Evolutionary conservation across 2,797 vertebrate species (phyloP), one percentile per base, ranked within the genome.

Genomic region (Sebastes taczanowskii): DNA sequence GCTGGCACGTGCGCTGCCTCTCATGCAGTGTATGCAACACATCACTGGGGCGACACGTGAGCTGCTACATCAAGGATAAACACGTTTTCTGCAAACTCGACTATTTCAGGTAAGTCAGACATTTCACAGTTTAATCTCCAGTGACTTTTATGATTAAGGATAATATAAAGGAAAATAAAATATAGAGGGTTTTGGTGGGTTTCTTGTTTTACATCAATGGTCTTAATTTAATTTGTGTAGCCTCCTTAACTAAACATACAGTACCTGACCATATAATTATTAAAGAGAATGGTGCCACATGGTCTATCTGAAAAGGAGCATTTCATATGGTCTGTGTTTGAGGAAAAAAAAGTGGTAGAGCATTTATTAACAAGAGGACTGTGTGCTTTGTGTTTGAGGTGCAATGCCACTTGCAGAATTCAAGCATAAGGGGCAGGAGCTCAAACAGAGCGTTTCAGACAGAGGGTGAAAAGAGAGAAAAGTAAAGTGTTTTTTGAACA

Each of bases 71-170:
- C 88, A 99, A 99, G 94, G 98, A 99, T 61, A 97, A 96, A 89
- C 97, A 99, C 81, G 96, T 99, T 82, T 99, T 98, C 94, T 99
- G 98, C 95, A 99, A 99, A 94, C 96, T 99, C 1, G 98, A 99
- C 94, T 99, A 99, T 93, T 99, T 99, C 95, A 97, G 98, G 95
- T 95, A 80, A n/a, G 80, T 64, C 9, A 8, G 3, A 53, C 0
- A 3, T 1, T 34, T 34, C 3, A 29, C 27, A 8, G 2, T 4
- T 34, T 38, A 20, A 4, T 27, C 25, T 69, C 7, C n/a, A 63
- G 13, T 58, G 34, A 38, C 6, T 11, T 29, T 23, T 20, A 29
- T 46, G 10, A 66, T 49, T 20, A 16, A 22, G 11, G 10, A 30
- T 8, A 6, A 56, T 23, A 8, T 27, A 6, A 18, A 11, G 11